A percentile compares a stretch with the other conserved stretches of the same genome.
Conservation (phyloP, 2,888 invertebrate species). For the Ecdyonurus torrentis region DNA sequence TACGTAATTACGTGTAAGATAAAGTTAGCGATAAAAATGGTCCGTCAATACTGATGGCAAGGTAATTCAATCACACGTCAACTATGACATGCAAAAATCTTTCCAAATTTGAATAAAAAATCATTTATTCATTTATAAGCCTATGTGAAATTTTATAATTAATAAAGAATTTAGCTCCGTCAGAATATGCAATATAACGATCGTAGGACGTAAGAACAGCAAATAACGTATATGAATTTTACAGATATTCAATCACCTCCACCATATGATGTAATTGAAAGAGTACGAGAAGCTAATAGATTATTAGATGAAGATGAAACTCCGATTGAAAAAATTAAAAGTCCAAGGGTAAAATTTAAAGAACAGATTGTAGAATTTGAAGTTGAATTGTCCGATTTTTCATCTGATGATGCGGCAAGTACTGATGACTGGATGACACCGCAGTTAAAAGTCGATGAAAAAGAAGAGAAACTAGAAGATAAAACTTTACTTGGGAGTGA, state of each 20-base stretch:
- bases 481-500: not conserved
- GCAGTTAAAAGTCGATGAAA: not conserved
- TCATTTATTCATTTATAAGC: too few species aligned
- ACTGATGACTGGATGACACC: not conserved
- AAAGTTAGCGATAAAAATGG: too few species aligned
- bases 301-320: not conserved
- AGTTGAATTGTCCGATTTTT: not conserved
- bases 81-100: too few species aligned
- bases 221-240: not conserved
- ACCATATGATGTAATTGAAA: not conserved
- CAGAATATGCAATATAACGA: too few species aligned
- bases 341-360: not conserved
- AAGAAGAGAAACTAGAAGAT: not conserved
- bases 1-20: too few species aligned
- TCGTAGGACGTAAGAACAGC: too few species aligned
- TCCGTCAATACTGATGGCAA: too few species aligned
- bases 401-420: not conserved
- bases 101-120: too few species aligned
- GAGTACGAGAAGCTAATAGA: not conserved
- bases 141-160: too few species aligned
- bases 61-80: too few species aligned
- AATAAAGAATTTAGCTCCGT: too few species aligned
- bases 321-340: not conserved
- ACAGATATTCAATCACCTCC: not conserved
- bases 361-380: not conserved